These are phyloP conservation scores for Eurypyga helias DNA, from an alignment of 2,113 vertebrate species.

Conservation along the genomic window DNA sequence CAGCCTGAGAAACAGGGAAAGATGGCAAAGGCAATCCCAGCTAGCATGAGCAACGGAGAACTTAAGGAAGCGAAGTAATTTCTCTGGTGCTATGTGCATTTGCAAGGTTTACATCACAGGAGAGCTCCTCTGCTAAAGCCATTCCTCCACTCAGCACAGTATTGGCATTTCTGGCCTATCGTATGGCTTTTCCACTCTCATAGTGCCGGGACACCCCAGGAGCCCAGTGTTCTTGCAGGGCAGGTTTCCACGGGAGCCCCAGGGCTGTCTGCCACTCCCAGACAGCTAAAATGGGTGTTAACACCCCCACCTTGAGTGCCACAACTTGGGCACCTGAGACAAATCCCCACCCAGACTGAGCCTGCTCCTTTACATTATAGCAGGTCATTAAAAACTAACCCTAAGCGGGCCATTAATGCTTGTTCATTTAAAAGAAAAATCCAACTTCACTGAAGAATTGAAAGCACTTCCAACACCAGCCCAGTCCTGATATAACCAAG, in stretches of 20 bases:
- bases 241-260: neutral
- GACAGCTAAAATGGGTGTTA: neutral
- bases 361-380: neutral
- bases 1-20: neutral
- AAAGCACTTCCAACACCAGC: neutral
- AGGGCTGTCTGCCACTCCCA: neutral
- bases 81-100: neutral
- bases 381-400: neutral
- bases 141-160: neutral
- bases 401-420: neutral
- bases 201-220: neutral
- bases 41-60: rapidly evolving
- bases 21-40: neutral
- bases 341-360: neutral
- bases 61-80: neutral
- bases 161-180: neutral
- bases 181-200: neutral
- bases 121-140: neutral
- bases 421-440: neutral
- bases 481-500: neutral
- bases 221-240: neutral
- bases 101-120: neutral
- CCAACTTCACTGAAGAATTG: neutral
- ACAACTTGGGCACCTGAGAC: neutral
- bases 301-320: neutral